phyloP scores from a whole-genome alignment of 2,113 vertebrate genomes.

The Puffinus mauretanicus region DNA sequence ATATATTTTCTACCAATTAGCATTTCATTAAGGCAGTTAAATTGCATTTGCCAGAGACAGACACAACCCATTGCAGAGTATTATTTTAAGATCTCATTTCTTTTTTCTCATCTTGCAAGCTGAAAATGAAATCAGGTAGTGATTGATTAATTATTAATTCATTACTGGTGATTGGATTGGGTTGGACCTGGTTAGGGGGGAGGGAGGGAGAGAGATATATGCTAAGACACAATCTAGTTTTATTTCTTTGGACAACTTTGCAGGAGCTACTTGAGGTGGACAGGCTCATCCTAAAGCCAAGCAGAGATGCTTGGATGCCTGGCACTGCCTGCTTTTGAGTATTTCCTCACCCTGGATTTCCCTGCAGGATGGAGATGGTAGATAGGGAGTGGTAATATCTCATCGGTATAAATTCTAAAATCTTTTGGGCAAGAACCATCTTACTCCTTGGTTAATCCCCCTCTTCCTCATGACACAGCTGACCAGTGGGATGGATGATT shows the following conservation, averaged over 20 bases:
- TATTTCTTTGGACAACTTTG: background rate
- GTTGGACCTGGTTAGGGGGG: background rate
- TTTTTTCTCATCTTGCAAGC: conserved; percentile 22
- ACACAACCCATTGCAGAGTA: conserved; percentile 44
- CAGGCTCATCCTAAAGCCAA: background rate
- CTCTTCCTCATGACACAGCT: background rate
- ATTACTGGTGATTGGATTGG: conserved; percentile 3
- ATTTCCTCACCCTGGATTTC: background rate
- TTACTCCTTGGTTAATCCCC: background rate
- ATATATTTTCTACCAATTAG: conserved; percentile 74
- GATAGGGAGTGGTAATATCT: background rate
- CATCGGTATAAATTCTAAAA: background rate
- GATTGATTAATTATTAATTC: conserved; percentile 66
- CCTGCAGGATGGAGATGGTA: background rate
- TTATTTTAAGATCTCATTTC: conserved; percentile 65
- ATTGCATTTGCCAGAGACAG: conserved; percentile 71
- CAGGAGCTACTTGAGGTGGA: background rate
- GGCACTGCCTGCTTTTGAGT: background rate
- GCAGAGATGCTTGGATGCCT: background rate
- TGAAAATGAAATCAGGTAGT: conserved; percentile 61
- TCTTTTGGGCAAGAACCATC: background rate
- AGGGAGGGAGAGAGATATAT: background rate
- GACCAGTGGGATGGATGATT: background rate
- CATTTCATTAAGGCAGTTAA: conserved; percentile 75
- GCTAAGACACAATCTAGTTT: background rate